Conservation (phyloP, 1,140 invertebrate species). For the Nautilus pompilius region DNA sequence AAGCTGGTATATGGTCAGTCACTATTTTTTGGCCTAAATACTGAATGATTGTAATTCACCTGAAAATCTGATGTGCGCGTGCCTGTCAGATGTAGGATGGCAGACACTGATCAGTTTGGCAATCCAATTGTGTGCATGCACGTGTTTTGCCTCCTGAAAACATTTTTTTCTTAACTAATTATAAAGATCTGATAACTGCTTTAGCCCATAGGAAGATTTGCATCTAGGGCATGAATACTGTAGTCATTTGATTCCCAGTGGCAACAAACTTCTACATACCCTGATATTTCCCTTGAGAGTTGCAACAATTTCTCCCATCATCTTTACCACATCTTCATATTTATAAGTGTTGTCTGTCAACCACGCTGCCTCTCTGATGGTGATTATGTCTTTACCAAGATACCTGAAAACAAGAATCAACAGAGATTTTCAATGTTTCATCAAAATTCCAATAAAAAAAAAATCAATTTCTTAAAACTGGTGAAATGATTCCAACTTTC, state of each 20-base stretch:
- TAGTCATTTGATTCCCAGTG: not conserved
- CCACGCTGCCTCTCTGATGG: constrained; percentile 53
- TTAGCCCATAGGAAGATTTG: not conserved
- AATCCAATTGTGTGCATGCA: not conserved
- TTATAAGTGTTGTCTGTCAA: constrained; percentile 54
- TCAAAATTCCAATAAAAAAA: not conserved
- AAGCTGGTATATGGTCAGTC: no score
- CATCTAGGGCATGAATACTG: no score
- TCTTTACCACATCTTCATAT: constrained; percentile 54
- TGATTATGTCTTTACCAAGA: constrained; percentile 51
- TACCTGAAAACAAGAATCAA: constrained; percentile 39
- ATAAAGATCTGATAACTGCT: no score
- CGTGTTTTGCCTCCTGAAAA: not conserved
- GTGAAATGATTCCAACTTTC: no score
- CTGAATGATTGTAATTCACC: no score
- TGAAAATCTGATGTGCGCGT: no score
- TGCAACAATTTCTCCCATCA: constrained; percentile 54
- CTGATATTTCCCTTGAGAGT: constrained; percentile 44
- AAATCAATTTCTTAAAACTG: no score
- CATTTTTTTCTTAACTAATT: not conserved
- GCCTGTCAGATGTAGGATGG: no score
- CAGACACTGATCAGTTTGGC: no score
- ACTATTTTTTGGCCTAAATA: no score
- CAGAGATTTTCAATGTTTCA: no score
- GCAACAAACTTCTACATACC: constrained; percentile 16